Evolutionary conservation across 2,797 vertebrate genomes (phyloP).

Genomic region (Monodelphis domestica): DNA sequence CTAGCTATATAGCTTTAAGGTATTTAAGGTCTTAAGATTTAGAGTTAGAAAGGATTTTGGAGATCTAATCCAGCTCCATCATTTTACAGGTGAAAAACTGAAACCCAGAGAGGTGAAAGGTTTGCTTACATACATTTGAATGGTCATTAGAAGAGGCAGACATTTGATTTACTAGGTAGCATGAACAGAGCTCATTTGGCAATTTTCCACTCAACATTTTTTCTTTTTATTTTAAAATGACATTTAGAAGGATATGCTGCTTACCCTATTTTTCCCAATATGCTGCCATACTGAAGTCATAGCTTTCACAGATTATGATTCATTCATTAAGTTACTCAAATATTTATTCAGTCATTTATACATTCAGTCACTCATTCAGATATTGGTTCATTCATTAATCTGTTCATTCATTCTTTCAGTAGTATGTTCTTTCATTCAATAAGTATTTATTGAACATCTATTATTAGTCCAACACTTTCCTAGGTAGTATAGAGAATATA

Average conservation of each 20-base stretch:
- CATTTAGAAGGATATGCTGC: neutral
- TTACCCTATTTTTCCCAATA: neutral
- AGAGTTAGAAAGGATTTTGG: neutral
- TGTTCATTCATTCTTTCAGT: neutral
- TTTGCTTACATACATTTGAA: neutral
- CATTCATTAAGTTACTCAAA: neutral
- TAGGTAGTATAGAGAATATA: neutral
- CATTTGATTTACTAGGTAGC: neutral
- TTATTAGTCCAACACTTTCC: neutral
- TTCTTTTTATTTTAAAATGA: slow-evolving; percentile 12
- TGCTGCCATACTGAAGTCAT: neutral
- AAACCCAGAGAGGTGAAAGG: neutral
- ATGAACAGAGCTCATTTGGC: neutral
- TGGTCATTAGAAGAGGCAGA: neutral
- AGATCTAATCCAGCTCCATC: neutral
- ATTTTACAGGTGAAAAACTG: neutral
- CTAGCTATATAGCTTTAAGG: neutral
- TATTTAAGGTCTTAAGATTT: neutral
- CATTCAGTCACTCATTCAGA: neutral
- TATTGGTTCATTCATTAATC: neutral
- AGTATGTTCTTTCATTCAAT: no score
- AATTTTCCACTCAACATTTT: neutral
- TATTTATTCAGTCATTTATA: neutral
- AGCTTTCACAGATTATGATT: neutral
- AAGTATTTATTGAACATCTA: neutral